phyloP scores from a whole-genome alignment of 1,140 invertebrate species.

The Grapholita molesta region DNA sequence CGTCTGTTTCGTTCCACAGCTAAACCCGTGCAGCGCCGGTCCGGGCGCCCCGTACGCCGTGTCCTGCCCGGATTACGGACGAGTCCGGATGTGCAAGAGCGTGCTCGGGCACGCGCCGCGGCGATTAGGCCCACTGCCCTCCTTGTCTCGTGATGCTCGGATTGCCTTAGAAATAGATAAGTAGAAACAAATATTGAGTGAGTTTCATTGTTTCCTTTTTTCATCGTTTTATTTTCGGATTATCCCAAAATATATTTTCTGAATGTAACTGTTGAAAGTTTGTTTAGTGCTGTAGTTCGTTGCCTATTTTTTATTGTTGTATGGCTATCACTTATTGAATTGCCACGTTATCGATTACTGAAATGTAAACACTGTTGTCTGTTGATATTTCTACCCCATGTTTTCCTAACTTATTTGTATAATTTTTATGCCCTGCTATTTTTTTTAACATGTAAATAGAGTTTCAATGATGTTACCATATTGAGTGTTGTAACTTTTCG shows the following conservation, averaged over 20 bases:
- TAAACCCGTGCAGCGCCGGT: conserved; percentile 45
- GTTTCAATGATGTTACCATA: neutral
- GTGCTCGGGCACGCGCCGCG: conserved; percentile 53
- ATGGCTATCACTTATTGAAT: neutral
- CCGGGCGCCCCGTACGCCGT: conserved; percentile 25
- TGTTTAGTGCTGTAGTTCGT: neutral
- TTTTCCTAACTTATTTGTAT: neutral
- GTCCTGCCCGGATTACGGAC: conserved; percentile 56
- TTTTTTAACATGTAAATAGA: neutral
- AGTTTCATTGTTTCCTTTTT: conserved; percentile 22
- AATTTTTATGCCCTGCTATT: neutral
- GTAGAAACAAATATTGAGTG: conserved; percentile 49
- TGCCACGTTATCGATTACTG: neutral
- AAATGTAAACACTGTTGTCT: neutral
- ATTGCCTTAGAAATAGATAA: conserved; percentile 54
- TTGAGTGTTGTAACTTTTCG: neutral
- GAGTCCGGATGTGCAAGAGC: conserved; percentile 46
- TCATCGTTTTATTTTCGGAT: conserved; percentile 8
- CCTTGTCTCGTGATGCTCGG: conserved; percentile 49
- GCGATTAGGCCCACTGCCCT: conserved; percentile 69
- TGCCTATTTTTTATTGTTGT: neutral
- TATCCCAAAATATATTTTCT: conserved; percentile 6
- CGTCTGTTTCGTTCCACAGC: conserved; percentile 64
- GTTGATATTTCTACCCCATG: neutral
- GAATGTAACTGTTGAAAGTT: neutral